Evolutionary conservation across 2,113 vertebrate genomes (phyloP).

Genomic region (Corythoichthys haematopterus): DNA sequence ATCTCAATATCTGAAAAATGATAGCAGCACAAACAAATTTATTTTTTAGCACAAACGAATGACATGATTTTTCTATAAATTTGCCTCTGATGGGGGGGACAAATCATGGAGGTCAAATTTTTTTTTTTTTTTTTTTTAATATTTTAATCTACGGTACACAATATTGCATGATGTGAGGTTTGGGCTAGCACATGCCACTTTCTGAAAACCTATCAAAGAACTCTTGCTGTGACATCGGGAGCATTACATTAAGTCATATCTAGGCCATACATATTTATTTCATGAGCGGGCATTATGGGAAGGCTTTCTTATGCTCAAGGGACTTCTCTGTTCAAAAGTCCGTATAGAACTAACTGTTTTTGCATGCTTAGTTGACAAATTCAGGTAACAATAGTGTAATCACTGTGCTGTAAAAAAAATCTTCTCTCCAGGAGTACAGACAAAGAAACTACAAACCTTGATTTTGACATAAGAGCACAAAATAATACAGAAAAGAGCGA

Average conservation of each 20-base stretch:
- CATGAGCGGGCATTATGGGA: slow-evolving; percentile 22
- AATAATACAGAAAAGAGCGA: too few relatives aligned
- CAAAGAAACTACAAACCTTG: too few relatives aligned
- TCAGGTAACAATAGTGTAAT: slow-evolving; percentile 26
- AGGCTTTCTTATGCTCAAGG: background rate
- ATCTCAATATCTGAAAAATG: too few relatives aligned
- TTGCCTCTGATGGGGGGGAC: too few relatives aligned
- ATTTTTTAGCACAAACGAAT: too few relatives aligned
- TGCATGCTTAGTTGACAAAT: background rate
- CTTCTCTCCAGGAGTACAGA: too few relatives aligned
- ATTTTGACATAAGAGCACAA: too few relatives aligned
- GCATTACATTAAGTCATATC: slow-evolving; percentile 13
- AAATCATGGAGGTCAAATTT: too few relatives aligned
- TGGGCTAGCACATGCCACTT: background rate
- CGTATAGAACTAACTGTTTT: background rate
- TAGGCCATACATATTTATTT: slow-evolving; percentile 36
- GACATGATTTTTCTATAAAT: too few relatives aligned
- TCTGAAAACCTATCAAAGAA: slow-evolving; percentile 3
- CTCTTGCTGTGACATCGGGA: slow-evolving; percentile 5
- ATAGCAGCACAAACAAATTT: too few relatives aligned
- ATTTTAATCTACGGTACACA: too few relatives aligned
- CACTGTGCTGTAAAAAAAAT: slow-evolving; percentile 25
- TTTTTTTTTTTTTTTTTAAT: too few relatives aligned
- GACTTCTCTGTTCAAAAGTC: slow-evolving; percentile 11
- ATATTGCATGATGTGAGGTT: background rate